A percentile compares a stretch with the other conserved stretches of the same genome.
phyloP scores from a whole-genome alignment of 2,888 invertebrate genomes.

The Drosophila anomalata region DNA sequence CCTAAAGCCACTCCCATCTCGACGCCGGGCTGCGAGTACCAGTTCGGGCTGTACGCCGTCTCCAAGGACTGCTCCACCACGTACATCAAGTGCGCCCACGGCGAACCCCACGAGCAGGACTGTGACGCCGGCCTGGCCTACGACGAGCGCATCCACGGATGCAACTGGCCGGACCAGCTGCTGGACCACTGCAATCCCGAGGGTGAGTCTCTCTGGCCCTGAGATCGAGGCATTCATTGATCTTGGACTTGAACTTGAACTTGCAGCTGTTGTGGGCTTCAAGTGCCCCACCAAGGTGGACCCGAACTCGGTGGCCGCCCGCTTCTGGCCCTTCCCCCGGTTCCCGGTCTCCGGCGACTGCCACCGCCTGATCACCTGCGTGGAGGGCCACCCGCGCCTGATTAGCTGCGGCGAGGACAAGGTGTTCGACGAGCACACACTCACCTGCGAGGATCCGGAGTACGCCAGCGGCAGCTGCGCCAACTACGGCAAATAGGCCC shows the following conservation, averaged over 20 bases:
- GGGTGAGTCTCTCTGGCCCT: slow-evolving; percentile 85
- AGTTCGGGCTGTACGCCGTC: slow-evolving; percentile 94
- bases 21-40: slow-evolving; percentile 92
- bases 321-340: slow-evolving; percentile 96
- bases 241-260: not conserved
- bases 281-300: slow-evolving; percentile 95
- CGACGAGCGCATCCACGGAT: slow-evolving; percentile 93
- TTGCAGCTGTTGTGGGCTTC: slow-evolving; percentile 93
- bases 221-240: too few species aligned
- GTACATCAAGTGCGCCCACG: slow-evolving; percentile 93
- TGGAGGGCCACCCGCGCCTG: slow-evolving; percentile 94
- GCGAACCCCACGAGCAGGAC: slow-evolving; percentile 90
- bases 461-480: slow-evolving; percentile 80
- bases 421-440: slow-evolving; percentile 92
- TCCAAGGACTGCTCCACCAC: slow-evolving; percentile 92
- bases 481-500: slow-evolving; percentile 75
- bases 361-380: slow-evolving; percentile 94
- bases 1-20: slow-evolving; percentile 90
- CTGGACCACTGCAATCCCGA: slow-evolving; percentile 95
- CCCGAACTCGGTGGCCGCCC: slow-evolving; percentile 91
- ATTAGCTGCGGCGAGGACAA: slow-evolving; percentile 95
- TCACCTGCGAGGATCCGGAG: slow-evolving; percentile 90
- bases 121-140: slow-evolving; percentile 95
- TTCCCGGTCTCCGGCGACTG: slow-evolving; percentile 95
- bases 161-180: slow-evolving; percentile 97